Evolutionary conservation across 2,888 invertebrate species (phyloP), one percentile per base, ranked within the genome.

Genomic region (Cynaeus angustus): DNA sequence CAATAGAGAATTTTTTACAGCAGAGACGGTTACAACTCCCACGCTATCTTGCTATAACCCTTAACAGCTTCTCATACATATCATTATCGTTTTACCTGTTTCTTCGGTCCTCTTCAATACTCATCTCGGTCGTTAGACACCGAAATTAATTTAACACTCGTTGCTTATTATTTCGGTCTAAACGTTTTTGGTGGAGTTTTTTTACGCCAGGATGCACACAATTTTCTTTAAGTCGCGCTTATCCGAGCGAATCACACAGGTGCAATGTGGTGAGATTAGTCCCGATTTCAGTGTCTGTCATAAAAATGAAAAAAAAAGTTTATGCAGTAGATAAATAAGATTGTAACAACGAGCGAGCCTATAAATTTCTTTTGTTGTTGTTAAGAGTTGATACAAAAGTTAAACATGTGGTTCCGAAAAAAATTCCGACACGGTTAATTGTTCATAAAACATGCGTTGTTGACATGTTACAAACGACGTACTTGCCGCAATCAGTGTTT

Each of bases 11-110:
- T 55, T 55, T 61, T 53, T 38, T 53, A 3, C n/a, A 8, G 3
- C 12, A 37, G 53, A 16, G 71, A 65, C 71, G 71, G 71, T 71
- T 71, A 65, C 38, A 41, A 68, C 71, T 71, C 71, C 71, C 71
- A 71, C 71, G 59, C 67, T 14, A 37, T 21, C 41, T 52, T 13
- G 41, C 7, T 6, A 33, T 2, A 33, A 67, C 50, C 45, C 59
- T 8, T 58, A 13, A 71, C 59, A 55, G 21, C 38, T 12, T 56
- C 43, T 55, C 55, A 38, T 21, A 21, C 38, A 38, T 55, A 55
- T 38, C 38, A 55, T 55, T 55, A 55, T 9, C 38, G 14, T 13
- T 52, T 14, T 53, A 43, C 58, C 26, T 43, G 21, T 58, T 43
- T 8, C 13, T 43, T 12, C 10, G 10, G 21, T 21, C 21, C 21